Base-by-base conservation (phyloP, 2,113 vertebrate species). In the Hymenochirus boettgeri region DNA sequence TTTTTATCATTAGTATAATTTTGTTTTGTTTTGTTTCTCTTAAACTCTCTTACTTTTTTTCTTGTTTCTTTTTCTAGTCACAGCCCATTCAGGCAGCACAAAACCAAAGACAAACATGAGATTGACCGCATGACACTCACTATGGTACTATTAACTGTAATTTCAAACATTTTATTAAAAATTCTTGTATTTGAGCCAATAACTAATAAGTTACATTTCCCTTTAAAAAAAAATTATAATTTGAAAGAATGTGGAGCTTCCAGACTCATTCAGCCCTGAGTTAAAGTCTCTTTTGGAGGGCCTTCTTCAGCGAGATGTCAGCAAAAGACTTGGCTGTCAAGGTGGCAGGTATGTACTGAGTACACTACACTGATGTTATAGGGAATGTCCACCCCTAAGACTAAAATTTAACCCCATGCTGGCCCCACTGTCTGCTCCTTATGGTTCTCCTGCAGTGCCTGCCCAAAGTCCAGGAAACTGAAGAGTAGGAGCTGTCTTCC, bases 91-190 rank as follows among this genome's bases (percentile, higher is more conserved):
- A 85, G 96, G 62, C 96, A 99, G 72, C 96, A 99, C 82, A 99
- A 98, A 90, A 99, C 96, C 89, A 99, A 99, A 94, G 95, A 99
- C 72, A 99, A 99, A 86, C 95, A 98, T 0, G 95, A 98, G 84
- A 99, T 99, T 0, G 95, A 99, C 88, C 89, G 96, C 65, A 96
- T 98, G 96, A 99, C 96, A 0, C 93, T 99, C 65, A 98, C 96
- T 4, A 91, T 93, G 95, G 96, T 98, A 89, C 93, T 91, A 17
- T 11, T n/a, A 5, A 17, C 63, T 47, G 3, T 21, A 52, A 2
- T 7, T 9, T 42, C 13, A 42, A 15, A n/a, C 39, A n/a, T 15
- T 17, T 42, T 13, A 42, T n/a, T 42, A 6, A n/a, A 42, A 15
- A 15, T 42, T 35, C 33, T 35, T 35, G 9, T 35, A 35, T 12